These are phyloP conservation scores for Simalia tracyae DNA, from an alignment of 2,797 vertebrate genomes.

Conservation along the genomic window DNA sequence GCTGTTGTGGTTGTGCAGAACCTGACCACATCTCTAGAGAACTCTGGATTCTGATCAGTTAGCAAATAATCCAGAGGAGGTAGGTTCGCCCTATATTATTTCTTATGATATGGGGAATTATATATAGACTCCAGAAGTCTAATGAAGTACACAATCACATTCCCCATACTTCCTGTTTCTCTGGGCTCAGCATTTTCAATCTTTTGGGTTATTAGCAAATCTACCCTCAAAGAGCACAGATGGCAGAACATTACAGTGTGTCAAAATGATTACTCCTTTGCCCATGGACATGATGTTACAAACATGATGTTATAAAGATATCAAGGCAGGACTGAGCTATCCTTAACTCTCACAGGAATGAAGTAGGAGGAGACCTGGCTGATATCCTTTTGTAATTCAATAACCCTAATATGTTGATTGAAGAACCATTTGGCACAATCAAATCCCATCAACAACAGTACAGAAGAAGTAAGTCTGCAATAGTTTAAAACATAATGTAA, in stretches of 20 bases:
- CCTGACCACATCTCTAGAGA: no score
- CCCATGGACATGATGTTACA: not conserved
- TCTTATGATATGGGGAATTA: not conserved
- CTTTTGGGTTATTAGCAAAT: not conserved
- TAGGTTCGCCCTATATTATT: not conserved
- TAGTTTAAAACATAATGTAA: not conserved
- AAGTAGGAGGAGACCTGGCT: not conserved
- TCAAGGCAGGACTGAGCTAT: not conserved
- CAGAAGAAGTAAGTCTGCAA: not conserved
- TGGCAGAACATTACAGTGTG: not conserved
- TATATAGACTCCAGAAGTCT: not conserved
- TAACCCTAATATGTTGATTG: not conserved
- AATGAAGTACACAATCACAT: not conserved
- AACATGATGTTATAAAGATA: not conserved
- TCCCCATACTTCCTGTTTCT: not conserved
- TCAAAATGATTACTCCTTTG: constrained; percentile 18
- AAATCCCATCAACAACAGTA: not conserved
- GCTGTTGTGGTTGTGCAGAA: no score
- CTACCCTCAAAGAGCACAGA: not conserved
- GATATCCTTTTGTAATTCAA: constrained; percentile 12
- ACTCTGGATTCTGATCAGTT: not conserved
- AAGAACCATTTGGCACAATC: not conserved
- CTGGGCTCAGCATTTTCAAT: not conserved
- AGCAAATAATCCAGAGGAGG: not conserved
- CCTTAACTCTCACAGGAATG: not conserved